These are phyloP conservation scores for Ailuropoda melanoleuca DNA, from an alignment of 2,113 vertebrate species.

Conservation along the genomic window DNA sequence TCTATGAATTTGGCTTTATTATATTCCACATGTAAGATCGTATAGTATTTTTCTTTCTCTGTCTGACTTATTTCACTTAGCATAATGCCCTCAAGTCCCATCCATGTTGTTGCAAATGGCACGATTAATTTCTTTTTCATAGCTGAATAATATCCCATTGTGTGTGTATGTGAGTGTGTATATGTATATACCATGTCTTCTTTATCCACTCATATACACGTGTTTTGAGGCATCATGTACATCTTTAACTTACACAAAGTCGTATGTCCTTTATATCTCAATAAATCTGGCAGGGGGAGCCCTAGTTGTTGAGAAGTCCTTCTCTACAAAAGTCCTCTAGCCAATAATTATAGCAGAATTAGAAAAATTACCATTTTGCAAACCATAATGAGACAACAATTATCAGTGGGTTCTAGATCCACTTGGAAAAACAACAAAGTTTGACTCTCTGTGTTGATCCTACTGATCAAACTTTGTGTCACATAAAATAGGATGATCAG, in stretches of 20 bases:
- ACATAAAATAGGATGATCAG: neutral
- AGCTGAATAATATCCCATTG: neutral
- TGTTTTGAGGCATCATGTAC: neutral
- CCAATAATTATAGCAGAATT: neutral
- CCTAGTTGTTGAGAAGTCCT: neutral
- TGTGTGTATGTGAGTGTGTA: neutral
- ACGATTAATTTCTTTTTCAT: neutral
- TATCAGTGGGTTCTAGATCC: neutral
- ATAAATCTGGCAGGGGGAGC: neutral
- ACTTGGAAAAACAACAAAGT: neutral
- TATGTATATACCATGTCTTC: neutral
- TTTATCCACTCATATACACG: neutral
- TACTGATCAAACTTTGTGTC: neutral
- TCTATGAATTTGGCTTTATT: neutral
- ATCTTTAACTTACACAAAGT: neutral
- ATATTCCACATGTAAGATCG: neutral
- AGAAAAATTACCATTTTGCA: neutral
- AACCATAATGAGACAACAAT: neutral
- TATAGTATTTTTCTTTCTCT: neutral
- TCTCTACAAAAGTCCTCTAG: neutral
- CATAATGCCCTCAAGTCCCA: neutral
- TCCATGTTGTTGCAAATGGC: neutral
- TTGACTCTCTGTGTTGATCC: neutral
- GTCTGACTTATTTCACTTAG: neutral
- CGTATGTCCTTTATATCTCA: neutral